Conservation (phyloP, 2,113 vertebrate species). For the Paramormyrops kingsleyae region DNA sequence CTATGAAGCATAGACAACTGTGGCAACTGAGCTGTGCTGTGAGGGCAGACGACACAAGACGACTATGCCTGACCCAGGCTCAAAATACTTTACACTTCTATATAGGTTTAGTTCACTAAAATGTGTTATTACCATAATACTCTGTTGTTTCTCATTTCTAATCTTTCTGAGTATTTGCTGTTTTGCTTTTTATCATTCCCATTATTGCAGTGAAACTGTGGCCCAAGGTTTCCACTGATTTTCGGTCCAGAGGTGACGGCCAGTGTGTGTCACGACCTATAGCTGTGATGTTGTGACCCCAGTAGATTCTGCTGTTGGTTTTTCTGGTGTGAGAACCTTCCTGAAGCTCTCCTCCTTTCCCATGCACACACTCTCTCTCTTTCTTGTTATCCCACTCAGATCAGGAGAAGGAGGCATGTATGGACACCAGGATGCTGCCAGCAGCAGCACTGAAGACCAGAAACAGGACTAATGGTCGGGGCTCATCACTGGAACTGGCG, state of each 20-base stretch:
- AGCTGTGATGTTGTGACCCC: not conserved
- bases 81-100: not conserved
- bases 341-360: conserved; percentile 16
- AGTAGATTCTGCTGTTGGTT: conserved; percentile 9
- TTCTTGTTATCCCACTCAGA: conserved; percentile 12
- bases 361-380: conserved; percentile 20
- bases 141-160: conserved; percentile 10
- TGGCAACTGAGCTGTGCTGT: conserved; percentile 17
- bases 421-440: conserved; percentile 38
- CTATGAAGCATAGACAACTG: not conserved
- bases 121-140: conserved; percentile 15
- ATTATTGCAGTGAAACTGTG: not conserved
- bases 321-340: conserved; percentile 26
- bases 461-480: conserved; percentile 34
- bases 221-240: not conserved
- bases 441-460: conserved; percentile 41
- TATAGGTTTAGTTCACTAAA: not conserved
- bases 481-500: conserved; percentile 47
- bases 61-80: conserved; percentile 10
- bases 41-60: conserved; percentile 4
- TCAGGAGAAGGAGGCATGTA: conserved; percentile 47
- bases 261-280: not conserved
- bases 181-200: conserved; percentile 4
- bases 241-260: not conserved
- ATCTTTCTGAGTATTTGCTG: conserved; percentile 11